phyloP scores from a whole-genome alignment of 2,888 invertebrate species.

The Crossocerus cetratus region DNA sequence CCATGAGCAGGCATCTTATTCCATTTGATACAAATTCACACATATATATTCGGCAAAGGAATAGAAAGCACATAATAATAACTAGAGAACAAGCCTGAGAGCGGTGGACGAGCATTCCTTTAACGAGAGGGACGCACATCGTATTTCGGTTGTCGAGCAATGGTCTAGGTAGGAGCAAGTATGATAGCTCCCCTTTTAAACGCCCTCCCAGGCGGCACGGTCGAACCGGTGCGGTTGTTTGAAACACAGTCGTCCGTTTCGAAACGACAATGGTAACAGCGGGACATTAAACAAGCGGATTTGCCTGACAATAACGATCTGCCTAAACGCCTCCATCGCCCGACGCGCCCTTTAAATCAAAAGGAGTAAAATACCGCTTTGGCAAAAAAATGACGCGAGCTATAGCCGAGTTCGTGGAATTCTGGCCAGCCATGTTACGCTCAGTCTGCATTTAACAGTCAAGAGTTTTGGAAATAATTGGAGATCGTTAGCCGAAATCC shows the following conservation, averaged over 20 bases:
- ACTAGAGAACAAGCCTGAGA: too few relatives aligned
- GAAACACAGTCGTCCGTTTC: constrained; percentile 9
- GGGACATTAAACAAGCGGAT: constrained; percentile 30
- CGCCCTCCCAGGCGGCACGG: constrained; percentile 7
- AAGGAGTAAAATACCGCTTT: neutral
- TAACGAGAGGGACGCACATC: too few relatives aligned
- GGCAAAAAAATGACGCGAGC: neutral
- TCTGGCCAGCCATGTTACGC: too few relatives aligned
- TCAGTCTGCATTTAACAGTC: too few relatives aligned
- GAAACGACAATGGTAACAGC: constrained; percentile 17
- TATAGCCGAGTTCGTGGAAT: neutral
- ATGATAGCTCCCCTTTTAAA: constrained; percentile 30
- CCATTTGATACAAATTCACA: too few relatives aligned
- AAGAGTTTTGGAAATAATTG: too few relatives aligned
- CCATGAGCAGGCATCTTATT: too few relatives aligned
- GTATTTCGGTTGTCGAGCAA: too few relatives aligned
- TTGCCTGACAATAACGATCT: constrained; percentile 20
- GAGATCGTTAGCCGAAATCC: too few relatives aligned
- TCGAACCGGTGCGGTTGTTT: constrained; percentile 20
- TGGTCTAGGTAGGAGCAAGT: constrained; percentile 13
- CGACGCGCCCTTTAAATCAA: constrained; percentile 17
- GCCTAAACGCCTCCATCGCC: constrained; percentile 16
- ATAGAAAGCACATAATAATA: too few relatives aligned
- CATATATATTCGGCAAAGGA: too few relatives aligned
- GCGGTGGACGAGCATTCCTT: too few relatives aligned